phyloP scores from a whole-genome alignment of 1,140 invertebrate species.

The Eumaeus atala region DNA sequence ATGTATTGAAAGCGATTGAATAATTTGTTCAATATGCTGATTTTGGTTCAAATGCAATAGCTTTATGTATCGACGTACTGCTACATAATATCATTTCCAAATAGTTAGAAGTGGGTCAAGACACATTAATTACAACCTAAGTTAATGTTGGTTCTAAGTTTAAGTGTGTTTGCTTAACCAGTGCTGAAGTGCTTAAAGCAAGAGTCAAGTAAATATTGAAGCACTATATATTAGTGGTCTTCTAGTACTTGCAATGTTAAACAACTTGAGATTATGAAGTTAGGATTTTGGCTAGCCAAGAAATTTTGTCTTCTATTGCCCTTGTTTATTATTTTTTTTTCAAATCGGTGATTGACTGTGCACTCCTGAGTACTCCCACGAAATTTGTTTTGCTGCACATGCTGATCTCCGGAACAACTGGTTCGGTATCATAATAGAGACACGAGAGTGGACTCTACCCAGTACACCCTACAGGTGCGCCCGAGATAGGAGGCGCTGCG shows the following conservation, averaged over 20 bases:
- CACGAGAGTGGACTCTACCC: too few relatives aligned
- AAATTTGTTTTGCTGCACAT: too few relatives aligned
- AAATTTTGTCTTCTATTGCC: neutral
- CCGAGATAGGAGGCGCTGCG: too few relatives aligned
- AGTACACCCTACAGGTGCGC: too few relatives aligned
- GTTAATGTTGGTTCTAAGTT: conserved; percentile 10
- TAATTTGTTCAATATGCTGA: too few relatives aligned
- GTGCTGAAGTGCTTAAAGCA: conserved; percentile 10
- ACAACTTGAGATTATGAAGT: neutral
- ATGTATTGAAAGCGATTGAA: too few relatives aligned
- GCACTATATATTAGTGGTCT: neutral
- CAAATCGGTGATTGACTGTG: too few relatives aligned
- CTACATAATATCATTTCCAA: conserved; percentile 6
- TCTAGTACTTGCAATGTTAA: neutral
- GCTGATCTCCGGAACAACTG: too few relatives aligned
- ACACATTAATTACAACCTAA: conserved; percentile 9
- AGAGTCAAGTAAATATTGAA: conserved; percentile 7
- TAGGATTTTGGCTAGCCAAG: neutral
- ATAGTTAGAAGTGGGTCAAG: conserved; percentile 10
- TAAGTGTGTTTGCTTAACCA: conserved; percentile 11
- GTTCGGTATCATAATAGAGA: too few relatives aligned
- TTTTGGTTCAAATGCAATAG: neutral
- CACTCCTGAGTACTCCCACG: too few relatives aligned
- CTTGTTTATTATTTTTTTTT: too few relatives aligned
- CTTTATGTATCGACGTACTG: neutral